Evolutionary conservation across 2,797 vertebrate species (phyloP).

Genomic region (Eupleurogrammus muticus): DNA sequence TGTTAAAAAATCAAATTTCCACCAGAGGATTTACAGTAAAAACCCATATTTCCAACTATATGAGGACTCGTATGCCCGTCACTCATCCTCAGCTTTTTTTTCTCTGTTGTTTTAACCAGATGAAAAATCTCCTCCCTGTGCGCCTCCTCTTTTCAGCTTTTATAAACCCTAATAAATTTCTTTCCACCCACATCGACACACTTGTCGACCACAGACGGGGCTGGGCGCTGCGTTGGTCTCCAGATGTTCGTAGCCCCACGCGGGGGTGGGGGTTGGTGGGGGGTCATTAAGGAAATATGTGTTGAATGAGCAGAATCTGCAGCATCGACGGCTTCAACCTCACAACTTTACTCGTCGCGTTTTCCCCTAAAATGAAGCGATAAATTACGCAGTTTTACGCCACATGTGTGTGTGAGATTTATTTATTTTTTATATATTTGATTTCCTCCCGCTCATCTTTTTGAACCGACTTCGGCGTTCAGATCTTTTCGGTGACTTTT

Average conservation of each 20-base stretch:
- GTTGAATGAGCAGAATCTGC: too few species aligned
- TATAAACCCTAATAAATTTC: constrained; percentile 81
- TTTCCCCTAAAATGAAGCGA: too few species aligned
- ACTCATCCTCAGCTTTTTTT: constrained; percentile 43
- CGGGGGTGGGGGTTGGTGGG: too few species aligned
- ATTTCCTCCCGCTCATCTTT: constrained; percentile 20
- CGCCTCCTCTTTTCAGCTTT: constrained; percentile 72
- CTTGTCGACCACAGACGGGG: constrained; percentile 80
- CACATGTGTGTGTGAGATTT: background rate
- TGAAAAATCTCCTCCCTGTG: constrained; percentile 68
- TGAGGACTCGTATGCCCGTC: constrained; percentile 52
- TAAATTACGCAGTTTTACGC: too few species aligned
- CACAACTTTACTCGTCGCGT: too few species aligned
- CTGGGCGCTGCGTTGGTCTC: constrained; percentile 70
- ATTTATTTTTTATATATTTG: constrained; percentile 1
- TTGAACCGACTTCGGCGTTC: too few species aligned
- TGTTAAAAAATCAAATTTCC: too few species aligned
- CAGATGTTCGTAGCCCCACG: constrained; percentile 74
- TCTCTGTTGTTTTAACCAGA: constrained; percentile 63
- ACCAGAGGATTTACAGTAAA: too few species aligned
- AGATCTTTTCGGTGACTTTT: constrained; percentile 57
- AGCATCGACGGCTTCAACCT: too few species aligned
- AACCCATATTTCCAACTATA: too few species aligned
- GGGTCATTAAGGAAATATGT: constrained; percentile 80
- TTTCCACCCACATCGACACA: constrained; percentile 76